A percentile compares a stretch with the other conserved stretches of the same genome.
Conservation (phyloP, 2,888 invertebrate species). For the Ochlodes sylvanus region DNA sequence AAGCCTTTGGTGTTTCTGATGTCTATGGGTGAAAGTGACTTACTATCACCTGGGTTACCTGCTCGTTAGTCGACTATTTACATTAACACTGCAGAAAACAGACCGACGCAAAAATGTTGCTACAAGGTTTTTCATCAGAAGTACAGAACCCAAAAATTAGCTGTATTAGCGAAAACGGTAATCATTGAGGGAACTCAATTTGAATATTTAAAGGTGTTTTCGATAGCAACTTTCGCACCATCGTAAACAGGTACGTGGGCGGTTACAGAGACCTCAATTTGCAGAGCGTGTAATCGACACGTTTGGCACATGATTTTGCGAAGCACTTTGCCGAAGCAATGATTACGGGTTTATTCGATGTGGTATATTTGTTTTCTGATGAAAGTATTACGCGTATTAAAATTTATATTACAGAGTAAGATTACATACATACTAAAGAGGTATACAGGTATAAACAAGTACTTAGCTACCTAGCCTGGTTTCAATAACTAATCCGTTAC, state of each 20-base stretch:
- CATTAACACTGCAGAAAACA: no score
- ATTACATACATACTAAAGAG: no score
- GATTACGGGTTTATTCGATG: background rate
- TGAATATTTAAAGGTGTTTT: conserved; percentile 28
- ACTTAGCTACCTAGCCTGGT: no score
- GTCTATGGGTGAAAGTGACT: no score
- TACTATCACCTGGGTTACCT: no score
- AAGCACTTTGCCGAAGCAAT: background rate
- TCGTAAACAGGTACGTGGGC: conserved; percentile 12
- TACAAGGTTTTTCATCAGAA: background rate
- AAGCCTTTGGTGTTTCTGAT: no score
- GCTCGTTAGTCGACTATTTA: no score
- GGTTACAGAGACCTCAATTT: background rate
- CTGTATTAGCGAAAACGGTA: conserved; percentile 5
- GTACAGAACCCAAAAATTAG: background rate
- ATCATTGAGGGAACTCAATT: conserved; percentile 11
- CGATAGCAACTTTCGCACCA: conserved; percentile 11
- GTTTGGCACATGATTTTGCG: background rate
- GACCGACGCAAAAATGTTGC: no score
- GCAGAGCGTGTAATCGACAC: conserved; percentile 5
- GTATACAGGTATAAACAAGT: no score
- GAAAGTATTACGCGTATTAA: background rate
- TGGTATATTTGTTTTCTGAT: background rate
- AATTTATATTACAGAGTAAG: no score
- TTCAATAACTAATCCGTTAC: no score